These are phyloP conservation scores for Lymantria dispar DNA, from an alignment of 2,888 invertebrate species.

Conservation along the genomic window DNA sequence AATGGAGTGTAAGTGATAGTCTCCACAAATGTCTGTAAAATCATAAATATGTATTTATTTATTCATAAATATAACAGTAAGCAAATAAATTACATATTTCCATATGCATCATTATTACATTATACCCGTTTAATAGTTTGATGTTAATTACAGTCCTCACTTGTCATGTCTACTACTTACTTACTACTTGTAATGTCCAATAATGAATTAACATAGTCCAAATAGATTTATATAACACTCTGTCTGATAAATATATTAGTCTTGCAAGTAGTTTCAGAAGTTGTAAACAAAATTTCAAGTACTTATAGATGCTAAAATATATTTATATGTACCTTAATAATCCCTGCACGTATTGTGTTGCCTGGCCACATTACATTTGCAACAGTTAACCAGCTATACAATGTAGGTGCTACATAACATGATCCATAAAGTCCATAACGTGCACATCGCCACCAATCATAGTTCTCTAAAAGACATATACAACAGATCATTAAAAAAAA, in stretches of 20 bases:
- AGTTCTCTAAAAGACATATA: slow-evolving; percentile 61
- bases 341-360: slow-evolving; percentile 85
- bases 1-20: slow-evolving; percentile 89
- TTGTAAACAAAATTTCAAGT: not conserved
- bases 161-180: no score
- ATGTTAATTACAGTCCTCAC: no score
- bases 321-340: slow-evolving; percentile 84
- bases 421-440: slow-evolving; percentile 91
- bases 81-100: no score
- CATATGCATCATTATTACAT: no score
- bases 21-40: slow-evolving; percentile 85
- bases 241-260: not conserved
- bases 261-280: no score
- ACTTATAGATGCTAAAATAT: not conserved
- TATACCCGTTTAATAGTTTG: no score
- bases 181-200: no score
- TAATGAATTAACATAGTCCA: no score
- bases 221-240: not conserved
- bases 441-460: slow-evolving; percentile 86
- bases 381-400: slow-evolving; percentile 90
- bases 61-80: no score
- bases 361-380: slow-evolving; percentile 90
- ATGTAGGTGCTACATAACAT: slow-evolving; percentile 90
- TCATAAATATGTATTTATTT: no score
- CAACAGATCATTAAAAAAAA: not conserved